Evolutionary conservation across 2,113 vertebrate species (phyloP), one percentile per base, ranked within the genome.

Genomic region (Apodemus speciosus): DNA sequence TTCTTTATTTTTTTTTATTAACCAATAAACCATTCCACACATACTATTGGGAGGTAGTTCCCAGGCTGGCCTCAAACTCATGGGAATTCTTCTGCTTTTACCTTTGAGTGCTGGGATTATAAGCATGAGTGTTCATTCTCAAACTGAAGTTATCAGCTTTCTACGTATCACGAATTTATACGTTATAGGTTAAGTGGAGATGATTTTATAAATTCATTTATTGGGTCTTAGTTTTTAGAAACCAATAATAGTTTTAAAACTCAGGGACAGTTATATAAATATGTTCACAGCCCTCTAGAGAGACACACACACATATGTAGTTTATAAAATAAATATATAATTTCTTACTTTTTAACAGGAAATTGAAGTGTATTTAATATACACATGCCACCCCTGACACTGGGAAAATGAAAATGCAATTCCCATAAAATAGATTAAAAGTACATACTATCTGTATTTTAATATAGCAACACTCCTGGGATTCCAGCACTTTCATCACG

Each of bases 401-500:
- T 89, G 93, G 88, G 5, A 96, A 97, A 97, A 95, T 15, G 49
- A 76, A 89, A 83, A 93, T 91, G n/a, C 87, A 97, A 98, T 95
- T 97, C 98, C 98, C 96, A 98, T 80, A 93, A 92, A 95, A 86
- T 53, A 94, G 69, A 88, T 72, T 96, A 95, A 96, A 98, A 98
- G 98, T 98, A 98, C 97, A 98, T 43, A 97, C 96, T 98, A 98
- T 98, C 98, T 97, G 97, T 62, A 90, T 94, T 97, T 97, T 95
- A 96, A 94, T 64, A 95, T 93, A 98, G 95, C 3, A 91, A 94
- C 91, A 84, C 93, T 90, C 81, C 91, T 64, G 9, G 86, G 62
- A 92, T 53, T 62, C 38, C 69, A 95, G 75, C 35, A 23, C 85
- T 94, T 91, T 75, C 85, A 79, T 73, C 53, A 60, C 49, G 7